phyloP scores from a whole-genome alignment of 2,113 vertebrate species.

The sheep (Ovis aries) region DNA sequence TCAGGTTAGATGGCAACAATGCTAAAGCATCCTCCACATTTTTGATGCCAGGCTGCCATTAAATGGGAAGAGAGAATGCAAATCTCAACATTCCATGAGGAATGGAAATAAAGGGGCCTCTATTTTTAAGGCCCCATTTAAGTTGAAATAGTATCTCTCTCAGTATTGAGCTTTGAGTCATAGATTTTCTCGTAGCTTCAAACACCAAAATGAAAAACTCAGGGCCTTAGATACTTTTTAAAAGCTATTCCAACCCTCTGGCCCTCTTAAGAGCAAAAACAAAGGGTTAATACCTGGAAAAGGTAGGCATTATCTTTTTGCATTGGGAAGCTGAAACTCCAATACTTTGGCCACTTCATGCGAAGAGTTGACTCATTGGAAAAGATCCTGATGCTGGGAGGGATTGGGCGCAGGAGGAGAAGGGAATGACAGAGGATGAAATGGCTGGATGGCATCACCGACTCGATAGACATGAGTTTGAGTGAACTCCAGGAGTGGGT shows the following conservation, averaged over 20 bases:
- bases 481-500: too few species aligned
- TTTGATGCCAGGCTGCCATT: neutral
- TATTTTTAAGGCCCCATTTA: neutral
- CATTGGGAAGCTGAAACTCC: too few species aligned
- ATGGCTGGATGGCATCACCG: too few species aligned
- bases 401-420: too few species aligned
- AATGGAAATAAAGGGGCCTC: neutral
- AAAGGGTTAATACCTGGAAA: neutral
- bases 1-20: neutral
- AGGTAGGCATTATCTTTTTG: neutral
- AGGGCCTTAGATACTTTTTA: neutral
- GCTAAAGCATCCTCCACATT: neutral
- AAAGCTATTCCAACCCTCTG: neutral
- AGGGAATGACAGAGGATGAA: too few species aligned
- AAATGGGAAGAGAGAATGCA: neutral
- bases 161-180: neutral
- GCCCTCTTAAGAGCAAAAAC: neutral
- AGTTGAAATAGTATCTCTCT: neutral
- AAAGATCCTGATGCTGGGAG: too few species aligned
- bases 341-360: too few species aligned
- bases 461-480: too few species aligned
- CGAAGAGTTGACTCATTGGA: too few species aligned
- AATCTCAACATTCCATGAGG: neutral
- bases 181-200: neutral
- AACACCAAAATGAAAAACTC: neutral